These are phyloP conservation scores for Cuniculus paca DNA, from an alignment of 2,797 vertebrate genomes.

Conservation along the genomic window DNA sequence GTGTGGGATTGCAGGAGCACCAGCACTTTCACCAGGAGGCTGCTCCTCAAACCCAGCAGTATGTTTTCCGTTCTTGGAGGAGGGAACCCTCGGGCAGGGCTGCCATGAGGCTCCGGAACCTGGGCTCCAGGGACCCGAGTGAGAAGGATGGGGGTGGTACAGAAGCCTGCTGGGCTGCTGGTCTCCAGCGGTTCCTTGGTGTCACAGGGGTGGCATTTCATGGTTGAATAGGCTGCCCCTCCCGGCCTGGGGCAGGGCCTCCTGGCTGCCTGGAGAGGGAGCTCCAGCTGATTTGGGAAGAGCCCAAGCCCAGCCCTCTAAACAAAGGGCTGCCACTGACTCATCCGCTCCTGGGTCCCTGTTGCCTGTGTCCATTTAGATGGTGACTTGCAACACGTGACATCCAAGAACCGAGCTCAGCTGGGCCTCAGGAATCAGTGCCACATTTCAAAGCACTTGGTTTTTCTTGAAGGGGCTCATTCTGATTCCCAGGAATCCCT, in stretches of 20 bases:
- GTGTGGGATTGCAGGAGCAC: background rate
- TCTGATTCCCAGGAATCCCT: background rate
- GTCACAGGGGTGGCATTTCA: background rate
- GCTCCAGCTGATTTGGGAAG: constrained; percentile 28
- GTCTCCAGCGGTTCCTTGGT: background rate
- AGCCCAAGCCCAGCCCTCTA: background rate
- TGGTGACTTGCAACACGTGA: background rate
- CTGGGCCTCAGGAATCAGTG: background rate
- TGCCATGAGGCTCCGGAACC: background rate
- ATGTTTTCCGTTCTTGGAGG: background rate
- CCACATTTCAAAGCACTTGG: constrained; percentile 15
- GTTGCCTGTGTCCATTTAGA: background rate
- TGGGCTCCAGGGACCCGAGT: background rate
- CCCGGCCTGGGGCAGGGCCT: background rate
- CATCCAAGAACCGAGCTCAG: constrained; percentile 56
- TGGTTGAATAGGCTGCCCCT: background rate
- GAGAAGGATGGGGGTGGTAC: background rate
- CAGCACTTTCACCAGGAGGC: background rate
- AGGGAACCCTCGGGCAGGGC: background rate
- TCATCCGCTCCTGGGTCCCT: constrained; percentile 51
- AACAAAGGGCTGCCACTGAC: constrained; percentile 63
- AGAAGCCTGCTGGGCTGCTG: background rate
- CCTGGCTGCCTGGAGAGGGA: constrained; percentile 58
- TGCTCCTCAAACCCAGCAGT: accelerated
- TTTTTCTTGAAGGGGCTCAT: constrained; percentile 55